Base-by-base conservation (phyloP, 2,113 vertebrate genomes). In the Jacana jacana region DNA sequence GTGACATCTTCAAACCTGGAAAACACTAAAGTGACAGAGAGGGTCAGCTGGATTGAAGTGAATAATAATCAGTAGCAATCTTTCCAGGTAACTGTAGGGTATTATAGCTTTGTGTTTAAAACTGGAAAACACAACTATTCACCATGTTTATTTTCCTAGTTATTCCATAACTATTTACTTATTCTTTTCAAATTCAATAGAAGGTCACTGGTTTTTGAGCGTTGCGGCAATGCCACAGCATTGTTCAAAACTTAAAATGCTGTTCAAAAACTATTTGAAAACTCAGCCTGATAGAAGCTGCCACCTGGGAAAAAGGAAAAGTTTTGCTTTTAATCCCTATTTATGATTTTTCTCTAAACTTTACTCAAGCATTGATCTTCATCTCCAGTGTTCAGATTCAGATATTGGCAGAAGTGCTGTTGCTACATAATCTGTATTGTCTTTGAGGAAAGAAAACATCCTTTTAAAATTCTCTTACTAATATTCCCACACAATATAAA, bases 11-110 rank as follows among this genome's bases (percentile, higher is more conserved):
- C 60, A 68, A 20, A 44, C 35, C 24, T 69, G 61, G 55, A 54
- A 63, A 73, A 58, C 27, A 28, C n/a, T 2, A 2, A 72, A 58
- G 55, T 71, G 46, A 63, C 11, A 0, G 0, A 39, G 46, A 93
- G 33, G 9, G 39, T 64, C 42, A 68, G 57, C 54, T 0, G 0
- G 33, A 39, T 23, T 88, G 18, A 77, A 52, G 31, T 52, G 27
- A 71, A 8, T 51, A 61, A 52, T 31, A 40, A 31, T 63, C 37
- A 58, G 14, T 25, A 61, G 33, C 23, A 42, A 7, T 84, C 13
- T 25, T 85, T 80, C 66, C 22, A 54, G 19, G 40, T 66, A 40
- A 19, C 37, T 81, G 22, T 60, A 28, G 30, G 12, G 40, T 71
- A 19, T 33, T 33, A 25, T 40, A 86, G n/a, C 35, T 79, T 60